These are phyloP conservation scores for Phenganax marumi DNA, from an alignment of 92 coral and sea anemone genomes.

Conservation along the genomic window DNA sequence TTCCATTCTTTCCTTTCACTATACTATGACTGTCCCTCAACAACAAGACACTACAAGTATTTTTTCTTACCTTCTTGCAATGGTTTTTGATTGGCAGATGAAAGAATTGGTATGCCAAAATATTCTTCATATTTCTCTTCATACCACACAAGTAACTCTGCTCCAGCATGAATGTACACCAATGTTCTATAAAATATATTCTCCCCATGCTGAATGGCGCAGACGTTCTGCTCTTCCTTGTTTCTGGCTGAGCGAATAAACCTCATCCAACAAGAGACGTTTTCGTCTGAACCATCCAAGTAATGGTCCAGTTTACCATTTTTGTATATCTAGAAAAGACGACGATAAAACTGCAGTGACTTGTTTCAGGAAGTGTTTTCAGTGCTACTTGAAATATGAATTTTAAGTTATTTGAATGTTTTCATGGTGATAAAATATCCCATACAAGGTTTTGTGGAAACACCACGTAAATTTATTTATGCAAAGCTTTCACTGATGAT, in stretches of 20 bases:
- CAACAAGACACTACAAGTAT: background rate
- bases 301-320: slow-evolving; percentile 68
- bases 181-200: slow-evolving; percentile 90
- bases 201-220: slow-evolving; percentile 80
- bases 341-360: no score
- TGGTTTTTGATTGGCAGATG: background rate
- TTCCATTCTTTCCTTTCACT: background rate
- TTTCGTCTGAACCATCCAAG: slow-evolving; percentile 83
- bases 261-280: slow-evolving; percentile 94
- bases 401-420: background rate
- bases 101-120: slow-evolving; percentile 75
- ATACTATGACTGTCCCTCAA: background rate
- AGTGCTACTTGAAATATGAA: background rate
- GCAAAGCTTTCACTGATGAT: no score
- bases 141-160: slow-evolving; percentile 93
- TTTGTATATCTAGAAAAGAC: slow-evolving; percentile 66
- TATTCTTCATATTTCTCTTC: slow-evolving; percentile 82
- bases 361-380: no score
- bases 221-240: slow-evolving; percentile 82
- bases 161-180: slow-evolving; percentile 66
- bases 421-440: no score
- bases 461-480: no score
- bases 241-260: slow-evolving; percentile 89
- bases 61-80: slow-evolving; percentile 10
- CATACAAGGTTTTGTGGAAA: no score